These are phyloP conservation scores for Tokudaia muenninki DNA, from an alignment of 2,797 vertebrate genomes.

Conservation along the genomic window DNA sequence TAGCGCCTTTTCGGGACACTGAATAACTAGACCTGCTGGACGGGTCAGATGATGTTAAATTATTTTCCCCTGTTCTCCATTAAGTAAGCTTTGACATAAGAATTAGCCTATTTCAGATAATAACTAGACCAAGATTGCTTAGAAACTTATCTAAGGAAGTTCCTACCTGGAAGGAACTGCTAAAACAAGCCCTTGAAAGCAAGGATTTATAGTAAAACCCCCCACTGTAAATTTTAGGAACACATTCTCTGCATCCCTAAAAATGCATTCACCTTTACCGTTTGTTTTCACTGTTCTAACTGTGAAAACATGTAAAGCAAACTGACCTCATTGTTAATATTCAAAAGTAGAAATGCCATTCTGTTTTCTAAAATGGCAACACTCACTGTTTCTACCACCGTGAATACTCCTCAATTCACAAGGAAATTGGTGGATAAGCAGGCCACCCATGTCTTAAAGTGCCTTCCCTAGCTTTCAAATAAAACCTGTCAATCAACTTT, in stretches of 20 bases:
- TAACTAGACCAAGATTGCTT: not conserved
- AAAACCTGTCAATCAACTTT: not conserved
- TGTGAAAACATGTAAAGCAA: not conserved
- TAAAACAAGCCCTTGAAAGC: not conserved
- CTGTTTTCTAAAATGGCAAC: conserved; percentile 1
- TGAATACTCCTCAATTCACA: not conserved
- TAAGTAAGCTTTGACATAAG: not conserved
- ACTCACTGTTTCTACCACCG: not conserved
- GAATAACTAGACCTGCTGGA: too few relatives aligned
- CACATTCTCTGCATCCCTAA: not conserved
- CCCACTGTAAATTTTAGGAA: not conserved
- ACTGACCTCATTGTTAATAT: not conserved
- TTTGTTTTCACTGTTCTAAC: not conserved
- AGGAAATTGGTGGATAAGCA: accelerated
- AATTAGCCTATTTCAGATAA: not conserved
- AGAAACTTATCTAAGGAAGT: not conserved
- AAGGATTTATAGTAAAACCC: not conserved
- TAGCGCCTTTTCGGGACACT: too few relatives aligned
- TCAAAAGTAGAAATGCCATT: not conserved
- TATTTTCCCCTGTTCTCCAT: not conserved
- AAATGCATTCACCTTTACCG: not conserved
- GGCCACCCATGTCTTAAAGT: not conserved
- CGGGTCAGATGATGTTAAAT: not conserved
- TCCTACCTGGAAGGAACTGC: not conserved
- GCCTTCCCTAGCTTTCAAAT: not conserved